Evolutionary conservation across 2,888 invertebrate genomes (phyloP).

Genomic region (Dolomedes plantarius): DNA sequence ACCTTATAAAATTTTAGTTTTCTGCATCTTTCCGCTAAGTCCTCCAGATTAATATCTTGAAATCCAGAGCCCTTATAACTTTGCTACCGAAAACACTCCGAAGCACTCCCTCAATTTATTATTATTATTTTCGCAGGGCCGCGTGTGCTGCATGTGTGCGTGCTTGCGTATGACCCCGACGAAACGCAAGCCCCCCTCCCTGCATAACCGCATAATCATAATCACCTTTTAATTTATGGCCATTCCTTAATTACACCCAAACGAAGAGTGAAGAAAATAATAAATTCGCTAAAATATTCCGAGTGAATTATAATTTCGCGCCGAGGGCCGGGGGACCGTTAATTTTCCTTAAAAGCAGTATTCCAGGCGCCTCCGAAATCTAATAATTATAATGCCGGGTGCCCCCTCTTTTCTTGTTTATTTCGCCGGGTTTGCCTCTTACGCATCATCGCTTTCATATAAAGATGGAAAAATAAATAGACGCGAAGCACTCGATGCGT

Average conservation of each 20-base stretch:
- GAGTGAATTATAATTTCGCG: slow-evolving; percentile 70
- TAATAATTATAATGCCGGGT: slow-evolving; percentile 71
- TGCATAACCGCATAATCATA: slow-evolving; percentile 70
- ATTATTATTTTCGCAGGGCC: slow-evolving; percentile 42
- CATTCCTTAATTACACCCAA: slow-evolving; percentile 70
- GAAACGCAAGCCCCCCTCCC: slow-evolving; percentile 35
- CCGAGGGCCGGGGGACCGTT: slow-evolving; percentile 67
- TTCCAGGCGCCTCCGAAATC: slow-evolving; percentile 66
- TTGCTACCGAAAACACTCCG: slow-evolving; percentile 25
- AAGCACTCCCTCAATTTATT: slow-evolving; percentile 60
- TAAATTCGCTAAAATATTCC: slow-evolving; percentile 71
- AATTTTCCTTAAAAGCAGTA: slow-evolving; percentile 71
- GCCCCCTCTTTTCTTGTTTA: slow-evolving; percentile 44
- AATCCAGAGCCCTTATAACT: slow-evolving; percentile 48
- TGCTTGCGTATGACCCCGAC: slow-evolving; percentile 41
- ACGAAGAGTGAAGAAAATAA: slow-evolving; percentile 71
- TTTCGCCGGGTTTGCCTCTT: slow-evolving; percentile 38
- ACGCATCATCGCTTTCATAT: slow-evolving; percentile 65
- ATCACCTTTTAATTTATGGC: slow-evolving; percentile 71
- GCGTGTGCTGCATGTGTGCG: slow-evolving; percentile 12
- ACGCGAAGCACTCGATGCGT: slow-evolving; percentile 45
- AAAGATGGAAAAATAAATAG: slow-evolving; percentile 71
- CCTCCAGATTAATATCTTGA: slow-evolving; percentile 60
- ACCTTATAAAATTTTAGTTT: background rate
- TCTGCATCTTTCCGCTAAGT: background rate